Percentiles rank a stretch among this genome's conserved stretches.
phyloP scores from a whole-genome alignment of 2,113 vertebrate species.

The Dicaeum eximium region DNA sequence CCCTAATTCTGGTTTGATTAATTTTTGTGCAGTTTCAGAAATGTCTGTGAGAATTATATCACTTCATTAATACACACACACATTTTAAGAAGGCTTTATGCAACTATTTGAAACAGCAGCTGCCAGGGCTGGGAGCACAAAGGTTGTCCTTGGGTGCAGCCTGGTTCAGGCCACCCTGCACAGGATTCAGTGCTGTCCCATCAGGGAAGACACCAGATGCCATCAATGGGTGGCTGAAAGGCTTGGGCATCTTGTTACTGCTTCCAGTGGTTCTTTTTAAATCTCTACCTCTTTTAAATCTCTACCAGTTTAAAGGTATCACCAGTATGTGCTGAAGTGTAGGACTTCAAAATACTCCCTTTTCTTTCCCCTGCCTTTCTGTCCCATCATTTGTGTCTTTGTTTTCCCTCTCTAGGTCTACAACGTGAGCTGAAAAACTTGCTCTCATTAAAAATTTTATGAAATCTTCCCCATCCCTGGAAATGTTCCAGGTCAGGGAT shows the following conservation, averaged over 20 bases:
- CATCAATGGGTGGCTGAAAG: neutral
- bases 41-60: neutral
- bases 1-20: neutral
- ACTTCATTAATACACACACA: neutral
- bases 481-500: neutral
- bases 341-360: neutral
- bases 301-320: neutral
- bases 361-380: neutral
- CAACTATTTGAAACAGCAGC: neutral
- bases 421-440: neutral
- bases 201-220: neutral
- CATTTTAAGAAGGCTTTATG: neutral
- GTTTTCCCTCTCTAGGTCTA: neutral
- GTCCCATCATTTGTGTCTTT: neutral
- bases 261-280: slow-evolving; percentile 59
- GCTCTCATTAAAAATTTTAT: neutral
- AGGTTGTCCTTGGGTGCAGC: neutral
- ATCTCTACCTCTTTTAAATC: slow-evolving; percentile 52
- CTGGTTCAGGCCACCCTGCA: neutral
- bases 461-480: neutral
- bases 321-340: neutral
- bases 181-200: neutral
- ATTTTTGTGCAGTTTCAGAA: neutral
- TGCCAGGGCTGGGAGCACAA: rapidly evolving
- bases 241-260: neutral